phyloP scores from a whole-genome alignment of 2,888 invertebrate genomes.

The Bellardia bayeri region DNA sequence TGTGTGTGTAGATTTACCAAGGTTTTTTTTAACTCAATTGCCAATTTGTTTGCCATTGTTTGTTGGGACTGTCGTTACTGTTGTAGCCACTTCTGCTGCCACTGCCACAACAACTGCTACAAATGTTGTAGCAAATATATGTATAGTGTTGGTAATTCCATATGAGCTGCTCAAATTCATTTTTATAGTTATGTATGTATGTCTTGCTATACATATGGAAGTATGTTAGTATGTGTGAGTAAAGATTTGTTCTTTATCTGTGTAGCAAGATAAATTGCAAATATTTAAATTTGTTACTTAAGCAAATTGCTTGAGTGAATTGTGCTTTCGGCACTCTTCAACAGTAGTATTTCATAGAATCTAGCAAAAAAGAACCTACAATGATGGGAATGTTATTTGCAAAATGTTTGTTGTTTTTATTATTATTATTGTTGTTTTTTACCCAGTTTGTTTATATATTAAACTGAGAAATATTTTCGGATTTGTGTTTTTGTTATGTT shows the following conservation, averaged over 20 bases:
- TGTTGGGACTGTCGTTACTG: conserved; percentile 23
- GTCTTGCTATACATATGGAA: not conserved
- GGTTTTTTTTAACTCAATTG: conserved; percentile 56
- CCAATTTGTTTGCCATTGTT: conserved; percentile 69
- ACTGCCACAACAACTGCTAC: conserved; percentile 6
- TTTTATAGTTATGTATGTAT: not conserved
- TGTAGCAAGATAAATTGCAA: conserved; percentile 81
- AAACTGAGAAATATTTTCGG: conserved; percentile 46
- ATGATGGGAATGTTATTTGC: conserved; percentile 37
- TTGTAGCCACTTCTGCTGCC: conserved; percentile 12
- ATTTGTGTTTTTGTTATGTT: not conserved
- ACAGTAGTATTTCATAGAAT: conserved; percentile 37
- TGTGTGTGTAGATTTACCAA: not conserved
- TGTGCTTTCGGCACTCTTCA: conserved; percentile 79
- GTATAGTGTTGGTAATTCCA: conserved; percentile 26
- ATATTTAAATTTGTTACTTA: conserved; percentile 83
- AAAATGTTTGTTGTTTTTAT: conserved; percentile 15
- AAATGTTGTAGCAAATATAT: conserved; percentile 4
- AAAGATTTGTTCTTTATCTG: too few relatives aligned
- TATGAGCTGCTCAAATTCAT: conserved; percentile 26
- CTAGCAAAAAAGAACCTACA: conserved; percentile 20
- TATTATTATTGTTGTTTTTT: not conserved
- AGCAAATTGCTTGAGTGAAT: conserved; percentile 82
- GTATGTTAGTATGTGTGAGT: not conserved
- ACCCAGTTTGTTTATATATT: conserved; percentile 29